Evolutionary conservation across 1,140 invertebrate species (phyloP), one percentile per base, ranked within the genome.

Genomic region (Drosophila parvula): DNA sequence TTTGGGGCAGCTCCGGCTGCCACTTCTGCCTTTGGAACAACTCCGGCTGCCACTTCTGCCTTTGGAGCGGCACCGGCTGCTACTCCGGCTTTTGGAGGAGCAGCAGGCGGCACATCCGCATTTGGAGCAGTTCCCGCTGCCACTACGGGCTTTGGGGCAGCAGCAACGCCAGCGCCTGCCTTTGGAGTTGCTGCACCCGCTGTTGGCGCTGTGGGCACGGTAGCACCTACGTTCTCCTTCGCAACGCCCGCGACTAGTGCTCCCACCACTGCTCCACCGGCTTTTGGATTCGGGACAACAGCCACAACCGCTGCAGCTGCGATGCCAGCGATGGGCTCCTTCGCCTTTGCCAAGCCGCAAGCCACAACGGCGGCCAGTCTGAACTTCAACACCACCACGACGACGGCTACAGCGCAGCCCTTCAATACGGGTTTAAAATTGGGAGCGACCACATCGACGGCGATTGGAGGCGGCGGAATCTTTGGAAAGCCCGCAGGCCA

Each of bases 401-500:
- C 80, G 40, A 90, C 88, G 47, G 84, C 90, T 0, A 76, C 81
- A 4, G 78, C 82, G 14, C 74, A 78, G 32, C 59, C 77, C 11
- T 83, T 79, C 30, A 74, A 81, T 34, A 62, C 74, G 22, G 56
- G 63, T 7, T 40, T 83, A 11, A 80, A 77, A 22, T 41, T 86
- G n/a, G 83, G 83, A 7, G 70, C 59, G 2, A 67, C 62, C n/a
- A 61, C 74, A 6, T 47, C 56, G 0, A 34, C 70, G 5, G 44
- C 45, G 18, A 34, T 68, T 14, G 63, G 65, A 77, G 76, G 67
- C 28, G 77, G 79, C 30, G 60, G 78, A 51, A 86, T 93, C 43
- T 92, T 93, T 74, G 92, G 92, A 44, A 79, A 90, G 50, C 92
- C 74, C 6, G 38, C 70, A 5, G 57, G 47, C 4, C 82, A 78